Conservation (phyloP, 1,140 invertebrate genomes). For the Tachypleus tridentatus region DNA sequence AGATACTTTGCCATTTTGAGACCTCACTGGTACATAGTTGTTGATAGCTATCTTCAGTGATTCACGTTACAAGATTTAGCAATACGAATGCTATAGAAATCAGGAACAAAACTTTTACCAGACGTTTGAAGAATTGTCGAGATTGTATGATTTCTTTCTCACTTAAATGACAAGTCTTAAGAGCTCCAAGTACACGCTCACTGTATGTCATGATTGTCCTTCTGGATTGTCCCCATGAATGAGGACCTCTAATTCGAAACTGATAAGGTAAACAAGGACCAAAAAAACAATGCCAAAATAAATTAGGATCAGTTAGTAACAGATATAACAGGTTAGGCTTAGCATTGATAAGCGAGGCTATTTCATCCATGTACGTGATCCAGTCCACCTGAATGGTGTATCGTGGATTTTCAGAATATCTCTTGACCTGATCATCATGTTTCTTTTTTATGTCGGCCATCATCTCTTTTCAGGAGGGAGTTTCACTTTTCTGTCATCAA, state of each 20-base stretch:
- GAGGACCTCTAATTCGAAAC: slow-evolving; percentile 32
- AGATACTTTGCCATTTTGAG: too few species aligned
- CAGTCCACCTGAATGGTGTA: slow-evolving; percentile 38
- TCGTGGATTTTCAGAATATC: slow-evolving; percentile 28
- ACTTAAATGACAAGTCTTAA: background rate
- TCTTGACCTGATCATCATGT: slow-evolving; percentile 22
- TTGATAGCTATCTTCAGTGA: too few species aligned
- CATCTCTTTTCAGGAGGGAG: slow-evolving; percentile 29
- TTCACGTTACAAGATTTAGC: too few species aligned
- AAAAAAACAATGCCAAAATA: slow-evolving; percentile 28
- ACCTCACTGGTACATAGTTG: too few species aligned
- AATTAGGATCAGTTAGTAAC: slow-evolving; percentile 29
- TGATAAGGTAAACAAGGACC: slow-evolving; percentile 34
- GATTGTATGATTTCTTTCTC: too few species aligned
- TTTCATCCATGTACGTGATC: slow-evolving; percentile 30
- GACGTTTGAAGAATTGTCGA: too few species aligned
- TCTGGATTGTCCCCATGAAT: slow-evolving; percentile 26
- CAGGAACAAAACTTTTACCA: too few species aligned
- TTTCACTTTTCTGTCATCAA: slow-evolving; percentile 14
- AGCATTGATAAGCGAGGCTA: slow-evolving; percentile 29
- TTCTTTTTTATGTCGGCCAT: slow-evolving; percentile 30
- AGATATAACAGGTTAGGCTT: slow-evolving; percentile 30
- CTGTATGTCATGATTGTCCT: background rate
- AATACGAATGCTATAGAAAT: too few species aligned
- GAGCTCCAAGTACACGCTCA: background rate